These are phyloP conservation scores for Zygaena filipendulae DNA, from an alignment of 2,888 invertebrate species.

Conservation along the genomic window DNA sequence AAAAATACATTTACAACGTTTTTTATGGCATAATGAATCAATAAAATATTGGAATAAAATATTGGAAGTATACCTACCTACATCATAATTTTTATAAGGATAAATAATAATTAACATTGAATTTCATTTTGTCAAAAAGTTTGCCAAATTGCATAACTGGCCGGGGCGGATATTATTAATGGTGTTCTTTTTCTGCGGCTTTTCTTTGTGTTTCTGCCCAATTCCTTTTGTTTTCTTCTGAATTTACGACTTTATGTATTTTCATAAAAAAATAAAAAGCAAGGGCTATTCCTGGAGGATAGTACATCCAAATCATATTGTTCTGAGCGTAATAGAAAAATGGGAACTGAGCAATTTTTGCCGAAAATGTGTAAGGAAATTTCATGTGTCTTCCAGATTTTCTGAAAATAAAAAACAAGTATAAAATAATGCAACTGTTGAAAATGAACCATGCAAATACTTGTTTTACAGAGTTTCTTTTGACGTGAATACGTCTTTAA, in stretches of 20 bases:
- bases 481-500: too few relatives aligned
- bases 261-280: slow-evolving; percentile 74
- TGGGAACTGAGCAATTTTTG: slow-evolving; percentile 88
- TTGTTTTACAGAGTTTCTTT: too few relatives aligned
- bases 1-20: too few relatives aligned
- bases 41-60: too few relatives aligned
- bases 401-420: slow-evolving; percentile 26
- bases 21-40: too few relatives aligned
- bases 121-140: too few relatives aligned
- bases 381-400: slow-evolving; percentile 80
- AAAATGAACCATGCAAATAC: neutral
- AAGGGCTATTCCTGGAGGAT: slow-evolving; percentile 59
- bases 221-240: slow-evolving; percentile 30
- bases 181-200: slow-evolving; percentile 43
- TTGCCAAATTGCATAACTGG: too few relatives aligned
- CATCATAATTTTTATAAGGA: too few relatives aligned
- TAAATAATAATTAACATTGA: too few relatives aligned
- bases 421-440: neutral
- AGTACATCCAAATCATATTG: slow-evolving; percentile 80
- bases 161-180: slow-evolving; percentile 25
- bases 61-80: too few relatives aligned
- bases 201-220: slow-evolving; percentile 49
- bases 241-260: slow-evolving; percentile 72
- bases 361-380: slow-evolving; percentile 83
- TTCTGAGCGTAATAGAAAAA: slow-evolving; percentile 75